Evolutionary conservation across 2,113 vertebrate species (phyloP).

Genomic region (Pipa parva): DNA sequence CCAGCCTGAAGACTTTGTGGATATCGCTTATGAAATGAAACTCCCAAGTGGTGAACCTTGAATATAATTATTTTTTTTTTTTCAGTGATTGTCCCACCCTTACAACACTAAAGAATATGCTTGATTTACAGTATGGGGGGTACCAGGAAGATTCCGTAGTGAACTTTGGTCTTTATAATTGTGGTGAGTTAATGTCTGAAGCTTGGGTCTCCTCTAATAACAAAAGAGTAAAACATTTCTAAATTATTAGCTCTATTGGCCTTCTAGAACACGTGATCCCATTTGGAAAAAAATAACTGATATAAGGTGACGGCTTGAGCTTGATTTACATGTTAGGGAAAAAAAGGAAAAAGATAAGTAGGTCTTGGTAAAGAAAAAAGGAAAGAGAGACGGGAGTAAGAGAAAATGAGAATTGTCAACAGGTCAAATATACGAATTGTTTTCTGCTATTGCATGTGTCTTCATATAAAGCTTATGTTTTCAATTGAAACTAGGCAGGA

Average conservation of each 20-base stretch:
- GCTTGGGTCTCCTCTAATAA: constrained; percentile 3
- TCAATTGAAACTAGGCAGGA: too few species aligned
- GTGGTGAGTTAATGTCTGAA: constrained; percentile 4
- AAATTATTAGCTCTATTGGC: constrained; percentile 56
- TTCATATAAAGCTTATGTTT: too few species aligned
- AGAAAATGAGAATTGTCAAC: too few species aligned
- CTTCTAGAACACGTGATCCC: constrained; percentile 50
- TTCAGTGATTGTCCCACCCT: constrained; percentile 15
- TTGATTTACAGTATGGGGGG: neutral
- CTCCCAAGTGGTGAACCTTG: constrained; percentile 1
- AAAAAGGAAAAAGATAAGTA: constrained; percentile 53
- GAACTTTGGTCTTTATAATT: neutral
- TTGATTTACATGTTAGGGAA: neutral
- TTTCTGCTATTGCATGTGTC: too few species aligned
- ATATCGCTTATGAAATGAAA: constrained; percentile 7
- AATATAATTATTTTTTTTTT: constrained; percentile 36
- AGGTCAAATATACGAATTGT: too few species aligned
- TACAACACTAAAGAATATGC: neutral
- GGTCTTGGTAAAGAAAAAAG: too few species aligned
- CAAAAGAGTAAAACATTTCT: constrained; percentile 26
- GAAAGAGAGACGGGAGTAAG: too few species aligned
- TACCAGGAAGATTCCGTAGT: neutral
- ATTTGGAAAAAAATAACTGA: constrained; percentile 28
- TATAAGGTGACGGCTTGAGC: neutral
- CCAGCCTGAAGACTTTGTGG: neutral